Percentiles rank a stretch among this genome's conserved stretches.
phyloP scores from a whole-genome alignment of 2,888 invertebrate species.

The Amphiduros pacificus region DNA sequence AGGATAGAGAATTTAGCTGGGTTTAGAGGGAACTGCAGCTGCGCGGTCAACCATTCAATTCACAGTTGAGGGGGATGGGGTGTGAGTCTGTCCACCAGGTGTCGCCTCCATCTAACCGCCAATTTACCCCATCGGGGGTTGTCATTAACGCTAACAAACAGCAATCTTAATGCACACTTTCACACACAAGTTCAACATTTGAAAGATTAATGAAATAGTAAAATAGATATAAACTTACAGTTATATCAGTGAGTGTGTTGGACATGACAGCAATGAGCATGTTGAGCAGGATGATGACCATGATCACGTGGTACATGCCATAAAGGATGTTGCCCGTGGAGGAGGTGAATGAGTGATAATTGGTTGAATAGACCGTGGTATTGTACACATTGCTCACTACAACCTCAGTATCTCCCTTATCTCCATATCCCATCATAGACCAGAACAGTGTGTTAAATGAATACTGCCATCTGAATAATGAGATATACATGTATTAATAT shows the following conservation, averaged over 20 bases:
- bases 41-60: no score
- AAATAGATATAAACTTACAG: not conserved
- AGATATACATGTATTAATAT: no score
- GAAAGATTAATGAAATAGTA: no score
- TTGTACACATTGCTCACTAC: slow-evolving; percentile 11
- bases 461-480: not conserved
- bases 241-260: slow-evolving; percentile 11
- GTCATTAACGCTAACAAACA: no score
- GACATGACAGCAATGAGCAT: slow-evolving; percentile 22
- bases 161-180: no score
- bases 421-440: slow-evolving; percentile 16
- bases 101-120: no score
- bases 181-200: no score
- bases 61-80: no score
- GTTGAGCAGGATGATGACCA: slow-evolving; percentile 16
- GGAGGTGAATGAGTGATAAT: slow-evolving; percentile 12
- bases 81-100: no score
- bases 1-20: no score
- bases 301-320: slow-evolving; percentile 17
- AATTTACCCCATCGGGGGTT: no score
- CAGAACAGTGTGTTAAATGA: slow-evolving; percentile 20
- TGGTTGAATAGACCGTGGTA: not conserved
- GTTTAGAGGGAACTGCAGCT: no score
- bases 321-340: slow-evolving; percentile 17
- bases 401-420: slow-evolving; percentile 3